Evolutionary conservation across 2,113 vertebrate species (phyloP), one percentile per base, ranked within the genome.

Genomic region (Pseudorhombus dupliciocellatus): DNA sequence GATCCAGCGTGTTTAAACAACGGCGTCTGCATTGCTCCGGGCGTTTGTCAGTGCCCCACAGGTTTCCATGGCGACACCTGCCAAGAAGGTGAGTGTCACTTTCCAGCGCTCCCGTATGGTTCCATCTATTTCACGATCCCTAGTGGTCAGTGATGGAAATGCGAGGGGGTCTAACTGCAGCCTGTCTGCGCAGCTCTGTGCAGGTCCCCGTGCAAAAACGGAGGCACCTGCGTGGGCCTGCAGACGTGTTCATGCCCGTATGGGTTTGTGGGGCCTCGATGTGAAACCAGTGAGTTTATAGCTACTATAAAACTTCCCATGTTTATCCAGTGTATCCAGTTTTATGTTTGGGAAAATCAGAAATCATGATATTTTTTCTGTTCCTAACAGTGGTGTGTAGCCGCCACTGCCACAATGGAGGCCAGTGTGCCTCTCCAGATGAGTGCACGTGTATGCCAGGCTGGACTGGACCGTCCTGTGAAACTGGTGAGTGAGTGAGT

Each of bases 391-490:
- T 94, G 92, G 91, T 95, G 60, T 96, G 94, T 56, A 94, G 64
- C 72, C 91, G 79, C 18, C 94, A 95, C 87, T 95, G 94, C 84
- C 94, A 94, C 75, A 94, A 95, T 0, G 89, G 94, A 0, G 94
- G 94, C 12, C 84, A 83, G 55, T 95, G 94, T 48, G 79, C 87
- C 21, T 93, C 93, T 1, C 92, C 94, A 0, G 94, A 95, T 1
- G 84, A 93, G 84, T 95, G 95, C 56, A 62, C 44, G 51, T 94
- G 94, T 85, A 86, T 63, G 8, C 44, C 63, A 0, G 95, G 94
- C 2, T 96, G 94, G 94, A 94, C 88, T 5, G 93, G 94, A 57
- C 94, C 90, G 3, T 93, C 92, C 0, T 95, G 94, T 5, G 90
- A 95, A 79, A 94, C 84, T 20, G 92, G 94, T 94, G 81, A 86